Evolutionary conservation across 2,888 invertebrate species (phyloP), one percentile per base, ranked within the genome.

Genomic region (Hermaeophaga mercurialis): DNA sequence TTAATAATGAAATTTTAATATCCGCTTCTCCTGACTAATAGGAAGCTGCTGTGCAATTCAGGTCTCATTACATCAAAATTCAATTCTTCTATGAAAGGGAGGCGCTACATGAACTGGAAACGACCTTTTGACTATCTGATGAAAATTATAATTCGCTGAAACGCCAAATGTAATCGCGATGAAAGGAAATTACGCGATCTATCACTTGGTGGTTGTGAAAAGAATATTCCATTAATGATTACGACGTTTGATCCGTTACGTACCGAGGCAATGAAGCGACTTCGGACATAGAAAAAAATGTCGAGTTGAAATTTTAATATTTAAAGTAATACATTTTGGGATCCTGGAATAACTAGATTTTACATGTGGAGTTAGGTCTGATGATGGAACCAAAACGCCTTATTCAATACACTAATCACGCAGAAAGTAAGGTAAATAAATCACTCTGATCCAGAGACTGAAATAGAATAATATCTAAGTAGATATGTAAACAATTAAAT

Each of bases 211-310:
- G 54, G 15, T 43, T 14, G 26, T 45, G 56, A 39, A 58, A 61
- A 57, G 59, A 59, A 39, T 56, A 49, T 45, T 52, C 45, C 33
- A 28, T 47, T 59, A 61, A 59, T 55, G 59, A 63, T 57, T 52
- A 19, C 43, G 46, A 45, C 41, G 41, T 26, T 43, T 43, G 43
- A 43, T 43, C 17, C 36, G 36, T 17, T 36, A 36, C 15, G 36
- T 36, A 8, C 9, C 36, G 36, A 36, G 36, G 14, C 5, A 36
- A 36, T 15, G 2, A 17, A 17, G 9, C 36, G 17, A 17, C 17
- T 15, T 15, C 36, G 36, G 12, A 33, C 33, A 11, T 4, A n/a
- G n/a, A 31, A 31, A 22, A n/a, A n/a, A n/a, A n/a, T n/a, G n/a
- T n/a, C n/a, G n/a, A n/a, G n/a, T n/a, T n/a, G n/a, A n/a, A n/a